Evolutionary conservation across 2,888 invertebrate species (phyloP).

Genomic region (Polymixis lichenea): DNA sequence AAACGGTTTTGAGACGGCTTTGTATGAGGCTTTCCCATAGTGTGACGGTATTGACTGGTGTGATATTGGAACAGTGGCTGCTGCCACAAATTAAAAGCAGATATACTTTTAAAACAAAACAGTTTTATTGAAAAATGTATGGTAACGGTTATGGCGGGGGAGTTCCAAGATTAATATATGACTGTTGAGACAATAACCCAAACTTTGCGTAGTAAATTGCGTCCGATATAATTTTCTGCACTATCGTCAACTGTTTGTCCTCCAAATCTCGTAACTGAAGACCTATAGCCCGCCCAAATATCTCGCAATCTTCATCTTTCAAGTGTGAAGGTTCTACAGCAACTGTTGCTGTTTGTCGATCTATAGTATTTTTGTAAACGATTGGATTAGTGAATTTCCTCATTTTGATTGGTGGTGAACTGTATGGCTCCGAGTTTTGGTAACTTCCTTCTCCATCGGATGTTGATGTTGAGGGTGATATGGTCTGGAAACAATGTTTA

Average conservation of each 20-base stretch:
- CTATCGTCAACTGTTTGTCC: slow-evolving; percentile 31
- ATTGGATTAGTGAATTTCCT: slow-evolving; percentile 33
- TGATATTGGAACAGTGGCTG: not conserved
- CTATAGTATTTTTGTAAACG: slow-evolving; percentile 5
- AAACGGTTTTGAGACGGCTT: too few species aligned
- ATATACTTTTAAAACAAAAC: not conserved
- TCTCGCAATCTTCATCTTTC: slow-evolving; percentile 38
- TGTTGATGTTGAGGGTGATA: slow-evolving; percentile 1
- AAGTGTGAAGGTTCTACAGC: not conserved
- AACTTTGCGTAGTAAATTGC: slow-evolving; percentile 41
- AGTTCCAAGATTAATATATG: slow-evolving; percentile 34
- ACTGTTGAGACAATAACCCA: slow-evolving; percentile 33
- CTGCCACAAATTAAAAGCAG: not conserved
- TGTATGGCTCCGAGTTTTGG: slow-evolving; percentile 16
- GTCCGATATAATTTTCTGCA: slow-evolving; percentile 40
- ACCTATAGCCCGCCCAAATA: slow-evolving; percentile 37
- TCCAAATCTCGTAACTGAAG: slow-evolving; percentile 37
- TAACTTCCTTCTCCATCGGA: slow-evolving; percentile 26
- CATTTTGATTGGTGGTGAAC: slow-evolving; percentile 12
- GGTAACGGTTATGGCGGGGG: not conserved
- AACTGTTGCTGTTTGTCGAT: not conserved
- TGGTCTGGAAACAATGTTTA: slow-evolving; percentile 10
- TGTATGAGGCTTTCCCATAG: too few species aligned
- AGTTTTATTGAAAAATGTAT: not conserved
- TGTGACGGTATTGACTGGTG: too few species aligned